Base-by-base conservation (phyloP, 2,888 invertebrate genomes). In the Hipparchia sbordonii region DNA sequence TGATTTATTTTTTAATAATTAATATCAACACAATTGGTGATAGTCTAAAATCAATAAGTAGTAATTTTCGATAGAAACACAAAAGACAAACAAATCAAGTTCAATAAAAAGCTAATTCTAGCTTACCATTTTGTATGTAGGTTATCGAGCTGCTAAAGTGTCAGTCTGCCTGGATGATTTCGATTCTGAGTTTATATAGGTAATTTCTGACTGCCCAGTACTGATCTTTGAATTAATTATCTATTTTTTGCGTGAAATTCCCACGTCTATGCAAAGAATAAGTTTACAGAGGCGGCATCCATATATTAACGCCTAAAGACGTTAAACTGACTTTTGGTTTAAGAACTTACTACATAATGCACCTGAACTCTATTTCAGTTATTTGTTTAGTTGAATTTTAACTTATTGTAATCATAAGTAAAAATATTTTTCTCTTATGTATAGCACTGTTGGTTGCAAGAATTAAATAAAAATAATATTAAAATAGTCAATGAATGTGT, bases 91-190 rank as follows among this genome's bases (percentile, higher is more conserved):
- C 8, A 48, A 7, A 48, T 8, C 2, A 54, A 3, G 8, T 39
- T 39, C 33, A 33, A 33, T 13, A 13, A 6, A 12, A 9, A 12
- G 9, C 10, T 33, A 12, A 39, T 4, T 6, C 8, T 60, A 39
- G 59, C 59, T 60, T 60, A 60, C 59, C 59, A 60, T 60, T 33
- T 60, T 60, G 59, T 39, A 60, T 8, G 59, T 60, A 23, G 57
- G 57, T 60, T 60, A 60, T 60, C 39, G 59, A 60, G 59, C 59
- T 60, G 59, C 59, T 23, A 39, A 39, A 60, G 59, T 60, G 59
- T 60, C 59, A 60, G 59, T 60, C 59, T 60, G 59, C 33, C 59
- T 60, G 39, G 39, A 60, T 60, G 39, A 60, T 60, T 23, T 12
- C 33, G 6, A 12, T 33, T 33, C 39, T 60, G 59, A 39, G 39